A percentile compares a stretch with the other conserved stretches of the same genome.
These are phyloP conservation scores for Paralichthys olivaceus DNA, from an alignment of 2,113 vertebrate species.

Conservation along the genomic window DNA sequence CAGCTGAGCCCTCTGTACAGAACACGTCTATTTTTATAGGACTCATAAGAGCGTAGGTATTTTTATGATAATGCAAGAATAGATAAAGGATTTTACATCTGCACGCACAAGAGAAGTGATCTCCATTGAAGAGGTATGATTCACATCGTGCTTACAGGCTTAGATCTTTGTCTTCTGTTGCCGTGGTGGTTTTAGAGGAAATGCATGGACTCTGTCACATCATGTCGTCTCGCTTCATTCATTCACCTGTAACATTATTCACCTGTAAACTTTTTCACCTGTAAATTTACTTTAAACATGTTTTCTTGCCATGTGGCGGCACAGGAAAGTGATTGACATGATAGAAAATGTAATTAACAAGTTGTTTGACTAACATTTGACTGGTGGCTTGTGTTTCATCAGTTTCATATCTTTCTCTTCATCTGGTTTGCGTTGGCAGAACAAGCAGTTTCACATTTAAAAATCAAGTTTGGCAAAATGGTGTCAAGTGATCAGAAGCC, in stretches of 20 bases:
- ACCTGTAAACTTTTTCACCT: too few species aligned
- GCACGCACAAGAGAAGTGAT: constrained; percentile 39
- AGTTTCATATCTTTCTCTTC: neutral
- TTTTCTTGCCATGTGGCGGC: neutral
- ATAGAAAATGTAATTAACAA: constrained; percentile 12
- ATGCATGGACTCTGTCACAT: neutral
- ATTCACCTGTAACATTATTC: too few species aligned
- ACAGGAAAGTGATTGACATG: constrained; percentile 7
- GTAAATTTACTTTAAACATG: neutral
- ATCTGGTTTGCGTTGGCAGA: constrained; percentile 2
- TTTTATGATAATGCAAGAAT: constrained; percentile 3
- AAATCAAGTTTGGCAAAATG: neutral
- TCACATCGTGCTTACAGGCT: constrained; percentile 14
- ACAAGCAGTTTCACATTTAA: neutral
- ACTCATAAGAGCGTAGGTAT: neutral
- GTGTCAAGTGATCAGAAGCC: neutral
- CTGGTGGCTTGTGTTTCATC: constrained; percentile 21
- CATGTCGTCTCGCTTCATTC: neutral
- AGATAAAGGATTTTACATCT: constrained; percentile 25
- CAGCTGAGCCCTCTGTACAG: constrained; percentile 44
- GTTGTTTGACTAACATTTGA: constrained; percentile 55
- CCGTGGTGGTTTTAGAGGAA: neutral
- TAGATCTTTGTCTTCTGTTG: constrained; percentile 20
- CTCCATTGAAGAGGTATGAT: constrained; percentile 66
- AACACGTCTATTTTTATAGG: neutral